These are phyloP conservation scores for Ptilonorhynchus violaceus DNA, from an alignment of 2,113 vertebrate genomes.

Conservation along the genomic window DNA sequence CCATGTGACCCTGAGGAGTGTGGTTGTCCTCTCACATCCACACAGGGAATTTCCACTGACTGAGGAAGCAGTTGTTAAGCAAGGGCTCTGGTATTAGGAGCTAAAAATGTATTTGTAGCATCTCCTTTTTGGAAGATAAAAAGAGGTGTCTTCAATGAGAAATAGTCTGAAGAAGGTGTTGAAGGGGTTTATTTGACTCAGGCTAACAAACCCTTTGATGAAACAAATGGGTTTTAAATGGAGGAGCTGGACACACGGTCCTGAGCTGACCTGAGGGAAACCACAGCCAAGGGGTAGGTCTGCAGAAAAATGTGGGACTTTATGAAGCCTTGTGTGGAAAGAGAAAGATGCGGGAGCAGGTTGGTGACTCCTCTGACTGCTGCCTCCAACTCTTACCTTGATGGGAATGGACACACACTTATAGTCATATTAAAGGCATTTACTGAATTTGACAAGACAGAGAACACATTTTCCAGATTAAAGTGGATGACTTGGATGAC, in stretches of 20 bases:
- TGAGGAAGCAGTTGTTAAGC: neutral
- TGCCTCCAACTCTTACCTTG: neutral
- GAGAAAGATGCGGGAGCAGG: neutral
- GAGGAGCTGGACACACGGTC: neutral
- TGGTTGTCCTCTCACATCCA: neutral
- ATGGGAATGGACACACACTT: rapidly evolving
- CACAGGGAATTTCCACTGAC: neutral
- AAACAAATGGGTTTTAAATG: neutral
- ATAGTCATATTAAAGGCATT: neutral
- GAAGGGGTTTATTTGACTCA: neutral
- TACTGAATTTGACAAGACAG: neutral
- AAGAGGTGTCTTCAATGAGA: neutral
- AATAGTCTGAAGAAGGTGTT: neutral
- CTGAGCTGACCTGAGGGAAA: neutral
- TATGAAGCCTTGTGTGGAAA: neutral
- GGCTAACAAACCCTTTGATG: neutral
- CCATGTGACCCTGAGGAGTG: neutral
- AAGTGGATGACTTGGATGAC: neutral
- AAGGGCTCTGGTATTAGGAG: neutral
- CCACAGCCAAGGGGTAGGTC: neutral
- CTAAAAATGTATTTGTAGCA: neutral
- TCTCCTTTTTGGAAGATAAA: neutral
- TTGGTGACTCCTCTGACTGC: neutral
- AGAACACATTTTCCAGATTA: neutral
- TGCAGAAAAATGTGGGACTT: neutral